Base-by-base conservation (phyloP, 2,888 invertebrate species). In the Clostera curtula region DNA sequence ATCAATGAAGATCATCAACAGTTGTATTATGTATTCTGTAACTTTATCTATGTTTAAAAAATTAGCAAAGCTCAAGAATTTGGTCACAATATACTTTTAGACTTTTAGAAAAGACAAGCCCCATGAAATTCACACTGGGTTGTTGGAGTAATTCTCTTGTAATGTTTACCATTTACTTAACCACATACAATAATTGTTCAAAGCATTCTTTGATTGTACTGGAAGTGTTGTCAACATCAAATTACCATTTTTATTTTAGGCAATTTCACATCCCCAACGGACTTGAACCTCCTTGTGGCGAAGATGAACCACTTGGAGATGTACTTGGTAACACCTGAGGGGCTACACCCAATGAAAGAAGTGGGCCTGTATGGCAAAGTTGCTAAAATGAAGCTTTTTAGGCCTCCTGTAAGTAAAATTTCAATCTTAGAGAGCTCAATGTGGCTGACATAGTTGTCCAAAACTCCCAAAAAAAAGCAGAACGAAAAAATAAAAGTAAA, bases 281-380 rank as follows among this genome's bases (percentile, higher is more conserved):
- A 98, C 75, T 82, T 98, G 34, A 99, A 99, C 82, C 86, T 99
- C 32, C 90, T 99, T 48, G 90, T 99, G 34, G 97, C 97, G 0
- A 97, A 97, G 70, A 97, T 96, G 64, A 95, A 94, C 36, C 88
- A 96, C 10, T 82, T 98, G 39, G 98, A 98, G 79, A 95, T 98
- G 64, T 96, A 97, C 82, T 83, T 96, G 25, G 97, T 99, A 5
- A 96, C 97, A 0, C 96, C 97, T 0, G 98, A 98, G 76, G 99
- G 99, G 0, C 83, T 99, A 19, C 86, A 95, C 36, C 95, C 97
- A 0, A 85, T 98, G 38, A 97, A 98, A 70, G 98, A 99, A 87
- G 90, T 99, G 31, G 94, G 95, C 5, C 89, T 97, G 14, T 95
- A 96, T 84, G 98, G 98, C 9, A 91, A 93, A 69, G 96, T 99